phyloP scores from a whole-genome alignment of 2,797 vertebrate species.

The Propithecus perrieri region DNA sequence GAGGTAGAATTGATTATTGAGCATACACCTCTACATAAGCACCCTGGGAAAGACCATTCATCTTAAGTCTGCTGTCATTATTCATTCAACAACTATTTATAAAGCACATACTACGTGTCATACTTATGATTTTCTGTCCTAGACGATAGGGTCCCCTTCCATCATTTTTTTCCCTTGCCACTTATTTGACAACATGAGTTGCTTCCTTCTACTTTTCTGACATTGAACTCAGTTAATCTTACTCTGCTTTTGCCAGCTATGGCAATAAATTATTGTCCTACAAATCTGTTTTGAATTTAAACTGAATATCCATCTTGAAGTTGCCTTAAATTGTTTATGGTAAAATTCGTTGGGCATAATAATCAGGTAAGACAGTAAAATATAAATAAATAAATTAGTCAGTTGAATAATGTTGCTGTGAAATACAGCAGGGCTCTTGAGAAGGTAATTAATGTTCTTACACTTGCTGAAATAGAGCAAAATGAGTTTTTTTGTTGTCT shows the following conservation, averaged over 20 bases:
- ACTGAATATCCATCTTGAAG: not conserved
- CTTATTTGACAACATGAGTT: not conserved
- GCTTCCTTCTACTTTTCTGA: not conserved
- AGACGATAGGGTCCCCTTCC: not conserved
- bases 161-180: not conserved
- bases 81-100: constrained; percentile 10
- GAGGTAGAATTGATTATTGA: not conserved
- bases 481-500: not conserved
- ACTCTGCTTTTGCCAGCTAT: not conserved
- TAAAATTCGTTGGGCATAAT: not conserved
- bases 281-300: constrained; percentile 1
- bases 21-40: not conserved
- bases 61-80: not conserved
- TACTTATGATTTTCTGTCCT: not conserved
- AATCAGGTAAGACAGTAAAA: not conserved
- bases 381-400: not conserved
- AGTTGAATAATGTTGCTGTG: not conserved
- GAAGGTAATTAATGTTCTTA: not conserved
- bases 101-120: not conserved
- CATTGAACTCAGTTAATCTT: constrained; percentile 11
- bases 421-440: not conserved
- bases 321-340: not conserved
- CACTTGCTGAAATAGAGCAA: not conserved
- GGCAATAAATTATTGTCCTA: constrained; percentile 10
- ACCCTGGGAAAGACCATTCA: not conserved